These are phyloP conservation scores for Channallabes apus DNA, from an alignment of 2,797 vertebrate genomes.

Conservation along the genomic window DNA sequence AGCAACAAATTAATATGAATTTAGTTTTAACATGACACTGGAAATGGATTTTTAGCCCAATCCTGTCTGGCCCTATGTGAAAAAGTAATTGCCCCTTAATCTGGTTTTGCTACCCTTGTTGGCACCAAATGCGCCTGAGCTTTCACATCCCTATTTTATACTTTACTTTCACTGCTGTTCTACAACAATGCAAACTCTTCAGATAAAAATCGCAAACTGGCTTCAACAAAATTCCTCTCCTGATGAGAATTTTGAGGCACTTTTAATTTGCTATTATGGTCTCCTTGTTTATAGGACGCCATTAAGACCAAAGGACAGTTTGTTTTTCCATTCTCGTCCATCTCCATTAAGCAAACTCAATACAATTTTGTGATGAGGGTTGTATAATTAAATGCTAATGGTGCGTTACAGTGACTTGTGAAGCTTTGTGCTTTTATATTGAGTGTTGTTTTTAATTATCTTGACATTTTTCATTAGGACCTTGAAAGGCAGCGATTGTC, in stretches of 20 bases:
- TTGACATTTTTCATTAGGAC: not conserved
- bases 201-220: not conserved
- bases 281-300: not conserved
- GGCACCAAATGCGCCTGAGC: no score
- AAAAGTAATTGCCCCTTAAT: no score
- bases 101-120: no score
- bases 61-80: no score
- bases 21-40: not conserved
- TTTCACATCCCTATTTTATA: not conserved
- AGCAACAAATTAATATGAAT: not conserved
- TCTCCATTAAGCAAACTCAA: slow-evolving; percentile 12
- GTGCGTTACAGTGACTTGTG: not conserved
- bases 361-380: not conserved
- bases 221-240: not conserved
- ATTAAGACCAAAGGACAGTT: not conserved
- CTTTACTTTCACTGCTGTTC: not conserved
- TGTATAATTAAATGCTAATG: slow-evolving; percentile 16
- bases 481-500: not conserved
- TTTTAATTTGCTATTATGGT: not conserved
- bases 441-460: not conserved
- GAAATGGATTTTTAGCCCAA: not conserved
- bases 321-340: not conserved
- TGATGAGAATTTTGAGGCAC: not conserved
- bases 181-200: not conserved
- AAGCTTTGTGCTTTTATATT: slow-evolving; percentile 11